These are phyloP conservation scores for Bombus balteatus DNA, from an alignment of 1,140 invertebrate species.

Conservation along the genomic window DNA sequence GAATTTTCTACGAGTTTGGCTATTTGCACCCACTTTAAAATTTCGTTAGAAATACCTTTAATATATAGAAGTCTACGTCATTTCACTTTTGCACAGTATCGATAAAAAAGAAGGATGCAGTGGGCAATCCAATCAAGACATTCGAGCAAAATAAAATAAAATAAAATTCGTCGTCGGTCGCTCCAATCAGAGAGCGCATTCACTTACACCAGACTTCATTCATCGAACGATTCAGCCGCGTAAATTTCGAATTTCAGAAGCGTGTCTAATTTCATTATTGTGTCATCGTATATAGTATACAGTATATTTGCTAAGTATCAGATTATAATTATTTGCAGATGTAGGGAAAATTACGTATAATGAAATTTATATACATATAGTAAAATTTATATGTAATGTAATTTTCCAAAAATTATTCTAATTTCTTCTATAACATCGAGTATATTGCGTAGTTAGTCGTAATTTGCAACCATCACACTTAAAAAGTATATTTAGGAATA, in stretches of 20 bases:
- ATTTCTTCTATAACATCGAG: too few species aligned
- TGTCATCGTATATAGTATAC: neutral
- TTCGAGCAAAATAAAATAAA: conserved; percentile 46
- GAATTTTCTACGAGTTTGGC: neutral
- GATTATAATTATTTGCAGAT: neutral
- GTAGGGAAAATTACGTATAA: too few species aligned
- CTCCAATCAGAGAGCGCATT: conserved; percentile 49
- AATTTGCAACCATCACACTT: too few species aligned
- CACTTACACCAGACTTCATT: conserved; percentile 29
- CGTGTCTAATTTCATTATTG: neutral
- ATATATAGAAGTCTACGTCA: neutral
- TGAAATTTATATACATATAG: too few species aligned
- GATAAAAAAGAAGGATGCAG: conserved; percentile 14
- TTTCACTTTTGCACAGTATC: neutral
- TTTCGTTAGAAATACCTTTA: too few species aligned
- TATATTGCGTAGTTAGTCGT: too few species aligned
- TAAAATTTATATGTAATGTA: neutral
- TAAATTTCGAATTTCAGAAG: conserved; percentile 25
- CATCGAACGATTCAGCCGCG: conserved; percentile 22
- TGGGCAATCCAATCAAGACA: conserved; percentile 54
- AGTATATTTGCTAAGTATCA: neutral
- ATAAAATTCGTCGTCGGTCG: conserved; percentile 40
- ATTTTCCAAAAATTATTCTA: neutral
- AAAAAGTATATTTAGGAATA: too few species aligned
- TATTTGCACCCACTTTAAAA: too few species aligned